Evolutionary conservation across 1,140 invertebrate genomes (phyloP).

Genomic region (Leptinotarsa undecemlineata): DNA sequence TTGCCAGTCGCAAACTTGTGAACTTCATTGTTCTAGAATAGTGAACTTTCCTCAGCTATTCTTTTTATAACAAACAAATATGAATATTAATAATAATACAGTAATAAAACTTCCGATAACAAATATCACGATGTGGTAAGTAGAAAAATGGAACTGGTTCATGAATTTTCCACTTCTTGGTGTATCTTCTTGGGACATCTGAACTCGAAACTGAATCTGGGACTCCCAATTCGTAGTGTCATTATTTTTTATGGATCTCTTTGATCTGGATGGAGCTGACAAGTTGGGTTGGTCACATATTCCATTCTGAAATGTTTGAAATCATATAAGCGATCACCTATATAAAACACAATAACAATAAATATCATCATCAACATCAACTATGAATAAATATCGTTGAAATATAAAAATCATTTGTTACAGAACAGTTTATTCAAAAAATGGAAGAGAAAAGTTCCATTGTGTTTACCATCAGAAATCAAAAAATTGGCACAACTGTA

Average conservation of each 20-base stretch:
- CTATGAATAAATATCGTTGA: no score
- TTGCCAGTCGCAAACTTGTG: no score
- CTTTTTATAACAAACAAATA: background rate
- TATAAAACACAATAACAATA: background rate
- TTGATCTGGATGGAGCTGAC: background rate
- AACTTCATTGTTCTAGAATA: background rate
- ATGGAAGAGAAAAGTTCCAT: no score
- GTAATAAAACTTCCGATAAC: no score
- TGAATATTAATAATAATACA: background rate
- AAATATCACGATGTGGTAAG: no score
- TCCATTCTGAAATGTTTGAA: background rate
- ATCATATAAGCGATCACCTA: background rate
- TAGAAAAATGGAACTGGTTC: no score
- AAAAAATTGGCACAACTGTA: no score
- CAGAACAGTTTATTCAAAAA: no score
- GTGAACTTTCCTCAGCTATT: background rate
- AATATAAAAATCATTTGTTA: no score
- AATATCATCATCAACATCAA: no score
- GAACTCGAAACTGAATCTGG: background rate
- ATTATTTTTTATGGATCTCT: background rate
- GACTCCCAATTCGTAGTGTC: slow-evolving; percentile 9
- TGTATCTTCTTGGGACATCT: background rate
- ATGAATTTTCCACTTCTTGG: no score
- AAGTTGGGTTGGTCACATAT: background rate
- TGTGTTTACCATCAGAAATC: no score